Percentiles rank a stretch among this genome's conserved stretches.
Evolutionary conservation across 2,113 vertebrate genomes (phyloP).

Genomic region (Hippocampus barbouri): DNA sequence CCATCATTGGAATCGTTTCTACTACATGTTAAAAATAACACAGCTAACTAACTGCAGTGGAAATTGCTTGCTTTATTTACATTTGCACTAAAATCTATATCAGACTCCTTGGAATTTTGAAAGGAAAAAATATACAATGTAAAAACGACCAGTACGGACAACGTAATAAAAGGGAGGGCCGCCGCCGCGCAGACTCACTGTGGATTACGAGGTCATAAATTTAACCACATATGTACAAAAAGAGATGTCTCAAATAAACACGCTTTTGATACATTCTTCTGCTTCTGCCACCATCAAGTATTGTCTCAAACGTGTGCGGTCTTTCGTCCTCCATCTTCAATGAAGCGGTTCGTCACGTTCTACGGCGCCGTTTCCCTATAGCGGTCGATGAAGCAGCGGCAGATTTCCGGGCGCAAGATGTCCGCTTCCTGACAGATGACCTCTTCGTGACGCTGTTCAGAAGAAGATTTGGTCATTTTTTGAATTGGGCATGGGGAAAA

Average conservation of each 20-base stretch:
- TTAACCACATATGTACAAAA: background rate
- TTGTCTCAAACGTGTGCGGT: background rate
- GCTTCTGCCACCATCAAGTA: background rate
- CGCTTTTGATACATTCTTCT: background rate
- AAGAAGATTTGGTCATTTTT: slow-evolving; percentile 9
- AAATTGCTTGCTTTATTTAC: background rate
- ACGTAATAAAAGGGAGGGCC: background rate
- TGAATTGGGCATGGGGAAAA: background rate
- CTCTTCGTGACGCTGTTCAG: slow-evolving; percentile 28
- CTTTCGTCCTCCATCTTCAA: background rate
- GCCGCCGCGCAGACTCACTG: background rate
- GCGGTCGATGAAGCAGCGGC: background rate
- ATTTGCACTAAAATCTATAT: background rate
- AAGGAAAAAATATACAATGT: background rate
- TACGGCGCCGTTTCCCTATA: slow-evolving; percentile 45
- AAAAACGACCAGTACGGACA: background rate
- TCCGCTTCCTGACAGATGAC: slow-evolving; percentile 24
- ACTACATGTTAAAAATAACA: background rate
- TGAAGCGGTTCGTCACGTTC: slow-evolving; percentile 12
- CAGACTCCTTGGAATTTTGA: background rate
- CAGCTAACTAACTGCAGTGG: background rate
- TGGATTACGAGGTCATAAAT: background rate
- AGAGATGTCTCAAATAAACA: background rate
- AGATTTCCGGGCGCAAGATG: slow-evolving; percentile 10
- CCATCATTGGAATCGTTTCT: no score